Base-by-base conservation (phyloP, 2,888 invertebrate genomes). In the Prionchulus punctatus region DNA sequence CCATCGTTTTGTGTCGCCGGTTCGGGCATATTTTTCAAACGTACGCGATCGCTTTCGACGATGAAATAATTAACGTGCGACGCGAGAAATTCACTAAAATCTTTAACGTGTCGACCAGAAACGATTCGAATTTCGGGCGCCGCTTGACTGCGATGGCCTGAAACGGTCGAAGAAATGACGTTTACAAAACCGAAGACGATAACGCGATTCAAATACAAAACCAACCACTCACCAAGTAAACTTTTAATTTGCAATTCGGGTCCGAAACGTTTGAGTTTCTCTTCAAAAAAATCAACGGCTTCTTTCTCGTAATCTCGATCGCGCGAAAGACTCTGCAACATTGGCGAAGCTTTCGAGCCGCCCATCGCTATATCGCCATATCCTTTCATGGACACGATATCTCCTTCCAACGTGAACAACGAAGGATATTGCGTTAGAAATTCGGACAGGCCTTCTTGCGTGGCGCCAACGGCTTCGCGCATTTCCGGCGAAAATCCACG, bases 401-500 rank as follows among this genome's bases (percentile, higher is more conserved):
- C 91, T 64, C 87, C 94, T 72, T 90, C 86, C 68, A 98, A 85
- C 65, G 82, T 80, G 79, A 98, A 98, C 69, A 98, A 80, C 61
- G 90, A 85, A 66, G 98, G 96, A 79, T 92, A 94, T 73, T 92
- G 90, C 57, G 83, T 80, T 69, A 98, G 80, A 77, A 98, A 98
- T 76, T 94, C 94, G 75, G 89, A 90, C 59, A 98, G 79, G 57
- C 96, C 89, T 58, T 45, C 47, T n/a, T 69, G 67, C 2, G 68
- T 70, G 26, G 65, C 64, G 43, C 69, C 69, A n/a, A 67, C 69
- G 26, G 69, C 66, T 75, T 89, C 89, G 66, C 90, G 79, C 94
- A 96, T 96, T 78, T 96, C 96, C 77, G 91, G 88, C 27, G 96
- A 92, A 76, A 98, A 98, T 65, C 90, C 94, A 75, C 92, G 91